These are phyloP conservation scores for Porites lobata DNA, from an alignment of 92 coral and sea anemone genomes.

Conservation along the genomic window DNA sequence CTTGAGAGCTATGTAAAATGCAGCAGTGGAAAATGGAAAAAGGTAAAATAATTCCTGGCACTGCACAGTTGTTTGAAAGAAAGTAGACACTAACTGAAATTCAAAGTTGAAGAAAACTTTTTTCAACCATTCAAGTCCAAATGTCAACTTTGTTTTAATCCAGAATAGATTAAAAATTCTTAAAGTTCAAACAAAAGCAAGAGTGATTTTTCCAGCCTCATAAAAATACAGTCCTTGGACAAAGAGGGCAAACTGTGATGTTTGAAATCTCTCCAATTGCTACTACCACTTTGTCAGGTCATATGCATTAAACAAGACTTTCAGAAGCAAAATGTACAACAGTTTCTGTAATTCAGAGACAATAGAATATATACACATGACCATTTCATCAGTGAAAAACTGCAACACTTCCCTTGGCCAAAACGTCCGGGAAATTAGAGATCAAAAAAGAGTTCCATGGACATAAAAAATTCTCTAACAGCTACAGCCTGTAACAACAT, in stretches of 20 bases:
- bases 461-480: not conserved
- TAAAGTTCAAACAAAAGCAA: not conserved
- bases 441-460: not conserved
- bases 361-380: not conserved
- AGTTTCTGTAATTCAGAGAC: conserved; percentile 5
- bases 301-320: not conserved
- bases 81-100: not conserved
- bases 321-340: conserved; percentile 8
- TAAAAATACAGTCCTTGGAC: not conserved
- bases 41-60: not conserved
- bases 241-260: conserved; percentile 1
- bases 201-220: not conserved
- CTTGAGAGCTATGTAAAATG: no score
- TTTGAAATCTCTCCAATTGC: not conserved
- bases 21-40: not conserved
- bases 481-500: not conserved
- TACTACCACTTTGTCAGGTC: not conserved
- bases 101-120: not conserved
- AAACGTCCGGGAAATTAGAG: not conserved
- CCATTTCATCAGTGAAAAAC: not conserved
- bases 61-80: no score
- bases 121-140: conserved; percentile 1
- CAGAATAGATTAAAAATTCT: conserved; percentile 9
- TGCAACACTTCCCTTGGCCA: not conserved
- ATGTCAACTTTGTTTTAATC: conserved; percentile 22